Conservation (phyloP, 2,888 invertebrate species). For the Idaea dimidiata region DNA sequence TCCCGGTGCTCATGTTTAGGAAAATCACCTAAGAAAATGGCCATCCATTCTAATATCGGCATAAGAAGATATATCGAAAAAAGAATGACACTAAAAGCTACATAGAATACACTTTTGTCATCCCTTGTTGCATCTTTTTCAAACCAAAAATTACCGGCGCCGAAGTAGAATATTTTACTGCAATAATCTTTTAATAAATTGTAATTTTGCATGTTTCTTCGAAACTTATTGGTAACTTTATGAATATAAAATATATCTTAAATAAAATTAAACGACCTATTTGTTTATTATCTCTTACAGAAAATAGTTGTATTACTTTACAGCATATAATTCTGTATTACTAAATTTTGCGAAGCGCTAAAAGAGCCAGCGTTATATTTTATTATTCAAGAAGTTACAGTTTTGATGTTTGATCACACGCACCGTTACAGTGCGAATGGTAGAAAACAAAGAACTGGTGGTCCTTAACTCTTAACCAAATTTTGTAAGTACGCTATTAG, state of each 20-base stretch:
- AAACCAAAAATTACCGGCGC: slow-evolving; percentile 68
- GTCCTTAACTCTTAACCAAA: slow-evolving; percentile 10
- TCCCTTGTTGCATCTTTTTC: slow-evolving; percentile 49
- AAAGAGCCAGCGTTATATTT: background rate
- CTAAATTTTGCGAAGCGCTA: background rate
- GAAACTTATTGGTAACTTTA: background rate
- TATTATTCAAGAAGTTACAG: background rate
- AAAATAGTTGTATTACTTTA: no score
- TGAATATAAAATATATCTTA: no score
- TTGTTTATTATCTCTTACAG: no score
- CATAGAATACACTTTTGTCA: slow-evolving; percentile 51
- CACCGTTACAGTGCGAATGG: background rate
- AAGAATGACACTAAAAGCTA: slow-evolving; percentile 39
- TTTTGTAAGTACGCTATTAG: slow-evolving; percentile 6
- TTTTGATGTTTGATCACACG: background rate
- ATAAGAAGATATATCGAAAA: slow-evolving; percentile 51
- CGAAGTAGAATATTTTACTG: slow-evolving; percentile 52
- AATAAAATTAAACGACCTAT: no score
- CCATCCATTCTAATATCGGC: slow-evolving; percentile 66
- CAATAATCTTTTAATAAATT: slow-evolving; percentile 53
- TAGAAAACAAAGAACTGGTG: background rate
- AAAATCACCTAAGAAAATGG: slow-evolving; percentile 53
- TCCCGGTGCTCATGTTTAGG: slow-evolving; percentile 67
- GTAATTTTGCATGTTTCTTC: slow-evolving; percentile 63
- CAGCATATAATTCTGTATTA: no score